Evolutionary conservation across 2,797 vertebrate species (phyloP).

Genomic region (Hirundo rustica): DNA sequence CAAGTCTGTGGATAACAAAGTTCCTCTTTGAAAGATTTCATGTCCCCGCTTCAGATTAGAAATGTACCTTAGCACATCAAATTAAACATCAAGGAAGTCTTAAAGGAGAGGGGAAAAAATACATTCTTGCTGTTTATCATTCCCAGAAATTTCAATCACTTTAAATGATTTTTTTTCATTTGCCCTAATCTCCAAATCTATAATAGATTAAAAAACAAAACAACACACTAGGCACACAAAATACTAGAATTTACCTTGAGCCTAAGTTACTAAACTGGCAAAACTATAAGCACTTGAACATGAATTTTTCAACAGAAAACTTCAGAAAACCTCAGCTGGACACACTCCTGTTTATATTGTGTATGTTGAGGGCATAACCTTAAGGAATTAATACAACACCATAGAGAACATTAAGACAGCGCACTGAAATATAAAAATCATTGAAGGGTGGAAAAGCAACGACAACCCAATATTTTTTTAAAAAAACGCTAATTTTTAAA

Average conservation of each 20-base stretch:
- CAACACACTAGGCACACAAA: background rate
- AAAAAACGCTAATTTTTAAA: fast-evolving
- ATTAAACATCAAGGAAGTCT: background rate
- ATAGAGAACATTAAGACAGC: background rate
- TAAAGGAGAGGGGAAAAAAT: background rate
- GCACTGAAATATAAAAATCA: background rate
- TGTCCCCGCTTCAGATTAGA: background rate
- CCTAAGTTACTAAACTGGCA: background rate
- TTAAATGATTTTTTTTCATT: background rate
- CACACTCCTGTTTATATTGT: background rate
- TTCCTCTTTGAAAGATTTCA: background rate
- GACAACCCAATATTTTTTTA: background rate
- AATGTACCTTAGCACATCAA: background rate
- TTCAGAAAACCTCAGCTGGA: background rate
- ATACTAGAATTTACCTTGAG: background rate
- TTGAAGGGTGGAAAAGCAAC: background rate
- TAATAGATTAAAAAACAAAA: background rate
- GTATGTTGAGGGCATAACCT: background rate
- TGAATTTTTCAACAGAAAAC: background rate
- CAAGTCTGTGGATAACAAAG: background rate
- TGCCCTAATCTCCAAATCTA: background rate
- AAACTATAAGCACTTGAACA: background rate
- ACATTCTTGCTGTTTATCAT: background rate
- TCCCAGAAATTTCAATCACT: background rate
- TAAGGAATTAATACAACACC: background rate